phyloP scores from a whole-genome alignment of 2,797 vertebrate genomes.

The Mallotus villosus region DNA sequence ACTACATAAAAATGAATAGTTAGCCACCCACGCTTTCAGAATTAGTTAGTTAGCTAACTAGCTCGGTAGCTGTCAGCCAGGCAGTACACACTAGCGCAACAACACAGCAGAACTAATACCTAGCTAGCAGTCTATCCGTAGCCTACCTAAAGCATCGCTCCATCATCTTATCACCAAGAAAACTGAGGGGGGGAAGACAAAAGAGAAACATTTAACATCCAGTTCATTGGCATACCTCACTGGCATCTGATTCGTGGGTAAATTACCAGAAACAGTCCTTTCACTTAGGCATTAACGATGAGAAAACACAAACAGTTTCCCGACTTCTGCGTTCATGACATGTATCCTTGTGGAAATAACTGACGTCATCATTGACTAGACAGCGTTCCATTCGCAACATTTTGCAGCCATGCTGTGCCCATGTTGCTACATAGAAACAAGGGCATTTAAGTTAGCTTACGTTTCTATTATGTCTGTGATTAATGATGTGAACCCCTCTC shows the following conservation, averaged over 20 bases:
- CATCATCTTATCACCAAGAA: constrained; percentile 44
- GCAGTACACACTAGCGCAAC: no score
- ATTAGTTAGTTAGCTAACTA: not conserved
- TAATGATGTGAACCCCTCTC: no score
- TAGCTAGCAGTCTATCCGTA: constrained; percentile 18
- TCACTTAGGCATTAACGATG: not conserved
- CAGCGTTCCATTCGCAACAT: no score
- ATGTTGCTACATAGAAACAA: no score
- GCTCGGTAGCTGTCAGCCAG: not conserved
- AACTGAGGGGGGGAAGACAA: constrained; percentile 44
- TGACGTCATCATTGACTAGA: not conserved
- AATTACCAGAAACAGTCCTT: constrained; percentile 24
- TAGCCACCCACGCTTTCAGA: no score
- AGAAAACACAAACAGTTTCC: not conserved
- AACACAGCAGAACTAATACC: no score
- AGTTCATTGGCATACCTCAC: not conserved
- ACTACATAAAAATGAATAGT: no score
- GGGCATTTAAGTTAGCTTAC: no score
- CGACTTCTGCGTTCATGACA: not conserved
- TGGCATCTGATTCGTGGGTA: not conserved
- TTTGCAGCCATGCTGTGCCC: no score
- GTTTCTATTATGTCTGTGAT: no score
- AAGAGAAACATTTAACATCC: constrained; percentile 3
- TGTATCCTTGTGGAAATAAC: not conserved
- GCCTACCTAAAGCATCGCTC: constrained; percentile 65